Percentiles rank a stretch among this genome's conserved stretches.
Conservation (phyloP, 2,113 vertebrate genomes). For the Etia nguti region DNA sequence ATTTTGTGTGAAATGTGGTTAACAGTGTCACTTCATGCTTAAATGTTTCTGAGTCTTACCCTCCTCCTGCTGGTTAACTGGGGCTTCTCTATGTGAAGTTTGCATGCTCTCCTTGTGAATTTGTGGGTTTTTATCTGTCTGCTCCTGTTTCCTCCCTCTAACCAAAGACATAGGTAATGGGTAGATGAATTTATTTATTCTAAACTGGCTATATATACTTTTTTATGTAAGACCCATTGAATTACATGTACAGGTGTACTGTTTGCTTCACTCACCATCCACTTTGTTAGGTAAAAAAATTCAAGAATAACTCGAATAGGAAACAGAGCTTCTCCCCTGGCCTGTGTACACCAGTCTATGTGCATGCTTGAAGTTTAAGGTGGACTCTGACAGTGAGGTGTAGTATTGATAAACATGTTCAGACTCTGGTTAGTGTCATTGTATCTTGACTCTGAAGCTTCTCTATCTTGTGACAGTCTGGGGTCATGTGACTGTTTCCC, state of each 20-base stretch:
- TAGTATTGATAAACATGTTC: background rate
- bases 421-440: background rate
- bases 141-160: background rate
- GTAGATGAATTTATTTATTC: background rate
- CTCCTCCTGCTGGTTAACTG: background rate
- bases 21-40: background rate
- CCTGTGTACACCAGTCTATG: background rate
- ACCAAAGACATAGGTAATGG: background rate
- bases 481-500: slow-evolving; percentile 31
- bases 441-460: background rate
- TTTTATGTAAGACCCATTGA: background rate
- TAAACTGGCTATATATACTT: background rate
- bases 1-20: background rate
- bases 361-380: background rate
- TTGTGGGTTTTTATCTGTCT: background rate
- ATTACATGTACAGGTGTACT: background rate
- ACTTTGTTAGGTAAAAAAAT: background rate
- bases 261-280: background rate
- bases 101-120: background rate
- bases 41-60: background rate
- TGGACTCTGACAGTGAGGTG: background rate
- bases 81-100: background rate
- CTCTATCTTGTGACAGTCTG: background rate
- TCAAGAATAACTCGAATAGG: background rate
- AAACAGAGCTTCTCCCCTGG: background rate